Percentiles rank a stretch among this genome's conserved stretches.
Evolutionary conservation across 2,113 vertebrate species (phyloP).

Genomic region (Hylia prasina): DNA sequence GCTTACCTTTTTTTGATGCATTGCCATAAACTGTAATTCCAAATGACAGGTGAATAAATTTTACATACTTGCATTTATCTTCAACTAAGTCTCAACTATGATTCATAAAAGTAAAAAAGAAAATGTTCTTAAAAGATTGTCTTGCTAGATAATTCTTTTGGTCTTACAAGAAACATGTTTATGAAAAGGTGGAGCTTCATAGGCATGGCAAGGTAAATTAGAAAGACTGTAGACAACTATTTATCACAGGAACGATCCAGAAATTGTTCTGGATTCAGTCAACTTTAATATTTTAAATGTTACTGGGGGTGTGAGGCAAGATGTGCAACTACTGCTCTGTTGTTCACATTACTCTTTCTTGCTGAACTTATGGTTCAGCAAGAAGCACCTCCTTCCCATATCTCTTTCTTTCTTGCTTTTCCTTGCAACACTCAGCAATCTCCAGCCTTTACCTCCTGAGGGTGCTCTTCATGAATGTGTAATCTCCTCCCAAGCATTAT

Average conservation of each 20-base stretch:
- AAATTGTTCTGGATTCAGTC: not conserved
- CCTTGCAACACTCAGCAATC: not conserved
- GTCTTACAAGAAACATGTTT: not conserved
- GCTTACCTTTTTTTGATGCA: not conserved
- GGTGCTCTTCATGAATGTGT: fast-evolving
- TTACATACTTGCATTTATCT: not conserved
- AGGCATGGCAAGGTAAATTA: not conserved
- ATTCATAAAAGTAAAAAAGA: not conserved
- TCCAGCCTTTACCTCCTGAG: not conserved
- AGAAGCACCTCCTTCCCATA: not conserved
- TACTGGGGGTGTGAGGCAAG: not conserved
- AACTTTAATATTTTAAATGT: not conserved
- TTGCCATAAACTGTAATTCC: not conserved
- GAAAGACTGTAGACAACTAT: not conserved
- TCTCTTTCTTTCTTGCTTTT: not conserved
- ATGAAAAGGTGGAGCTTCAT: not conserved
- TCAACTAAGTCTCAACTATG: not conserved
- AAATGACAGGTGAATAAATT: not conserved
- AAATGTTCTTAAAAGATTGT: not conserved
- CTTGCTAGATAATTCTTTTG: not conserved
- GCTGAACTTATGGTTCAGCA: fast-evolving
- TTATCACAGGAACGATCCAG: not conserved
- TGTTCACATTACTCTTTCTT: not conserved
- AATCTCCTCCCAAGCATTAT: not conserved
- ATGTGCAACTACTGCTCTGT: not conserved